These are phyloP conservation scores for Tetragonisca angustula DNA, from an alignment of 2,888 invertebrate genomes.

Conservation along the genomic window DNA sequence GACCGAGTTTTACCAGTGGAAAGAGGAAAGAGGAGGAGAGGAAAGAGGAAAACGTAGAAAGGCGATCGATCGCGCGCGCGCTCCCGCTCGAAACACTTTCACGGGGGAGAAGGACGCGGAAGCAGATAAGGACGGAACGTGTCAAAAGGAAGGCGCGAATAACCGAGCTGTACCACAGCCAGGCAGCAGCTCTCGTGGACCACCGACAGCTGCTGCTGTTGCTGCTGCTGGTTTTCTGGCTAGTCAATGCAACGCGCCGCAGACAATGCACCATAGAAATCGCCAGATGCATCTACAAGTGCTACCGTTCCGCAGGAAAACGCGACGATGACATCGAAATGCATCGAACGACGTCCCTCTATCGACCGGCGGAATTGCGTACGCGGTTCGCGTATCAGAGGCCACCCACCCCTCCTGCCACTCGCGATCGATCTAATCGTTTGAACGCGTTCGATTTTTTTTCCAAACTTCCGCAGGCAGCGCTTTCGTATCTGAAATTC, in stretches of 20 bases:
- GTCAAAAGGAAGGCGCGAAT: constrained; percentile 40
- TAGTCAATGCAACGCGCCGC: constrained; percentile 39
- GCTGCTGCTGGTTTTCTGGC: constrained; percentile 40
- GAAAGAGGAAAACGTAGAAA: neutral
- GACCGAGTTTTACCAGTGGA: neutral
- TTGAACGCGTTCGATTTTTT: neutral
- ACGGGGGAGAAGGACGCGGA: constrained; percentile 8
- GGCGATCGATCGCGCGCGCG: constrained; percentile 20
- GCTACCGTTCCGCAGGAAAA: constrained; percentile 42
- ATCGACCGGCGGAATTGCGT: constrained; percentile 29
- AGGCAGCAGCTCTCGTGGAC: neutral
- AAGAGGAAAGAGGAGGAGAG: neutral
- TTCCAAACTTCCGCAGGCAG: neutral
- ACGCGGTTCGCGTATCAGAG: constrained; percentile 20
- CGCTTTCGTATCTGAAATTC: neutral
- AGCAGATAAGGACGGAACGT: constrained; percentile 46
- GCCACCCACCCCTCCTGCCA: neutral
- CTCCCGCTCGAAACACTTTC: constrained; percentile 37
- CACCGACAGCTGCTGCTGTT: constrained; percentile 20
- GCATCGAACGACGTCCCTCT: constrained; percentile 26
- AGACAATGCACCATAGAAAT: constrained; percentile 68
- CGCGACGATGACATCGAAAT: constrained; percentile 55
- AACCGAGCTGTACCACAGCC: constrained; percentile 10
- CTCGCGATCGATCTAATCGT: constrained; percentile 22
- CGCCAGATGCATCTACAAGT: constrained; percentile 50